A percentile compares a stretch with the other conserved stretches of the same genome.
These are phyloP conservation scores for Drosophila kambysellisi DNA, from an alignment of 2,888 invertebrate species.

Conservation along the genomic window DNA sequence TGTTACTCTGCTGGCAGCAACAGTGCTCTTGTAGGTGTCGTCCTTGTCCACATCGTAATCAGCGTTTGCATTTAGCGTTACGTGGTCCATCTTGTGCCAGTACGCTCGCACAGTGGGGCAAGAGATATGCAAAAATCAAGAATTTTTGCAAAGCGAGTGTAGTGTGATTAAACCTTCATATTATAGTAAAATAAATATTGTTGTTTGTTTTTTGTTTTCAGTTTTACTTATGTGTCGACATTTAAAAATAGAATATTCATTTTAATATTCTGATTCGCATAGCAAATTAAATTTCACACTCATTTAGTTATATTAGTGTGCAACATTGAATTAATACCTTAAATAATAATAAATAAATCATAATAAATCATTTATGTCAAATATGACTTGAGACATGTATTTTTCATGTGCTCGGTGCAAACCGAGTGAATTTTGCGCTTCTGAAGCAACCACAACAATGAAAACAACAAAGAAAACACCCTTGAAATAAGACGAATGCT, in stretches of 20 bases:
- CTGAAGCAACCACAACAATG: conserved; percentile 16
- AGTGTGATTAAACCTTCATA: neutral
- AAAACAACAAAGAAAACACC: conserved; percentile 17
- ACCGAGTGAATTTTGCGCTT: conserved; percentile 33
- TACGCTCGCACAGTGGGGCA: conserved; percentile 42
- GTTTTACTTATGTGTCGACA: neutral
- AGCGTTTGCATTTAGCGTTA: conserved; percentile 47
- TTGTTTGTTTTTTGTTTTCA: neutral
- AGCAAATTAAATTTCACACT: conserved; percentile 8
- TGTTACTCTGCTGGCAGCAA: conserved; percentile 37
- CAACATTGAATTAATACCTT: neutral
- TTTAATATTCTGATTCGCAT: conserved; percentile 4
- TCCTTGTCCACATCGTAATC: conserved; percentile 36
- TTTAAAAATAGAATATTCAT: neutral
- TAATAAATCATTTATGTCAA: conserved; percentile 27
- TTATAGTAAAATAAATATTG: neutral
- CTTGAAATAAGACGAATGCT: neutral
- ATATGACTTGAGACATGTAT: conserved; percentile 1
- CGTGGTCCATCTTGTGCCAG: conserved; percentile 51
- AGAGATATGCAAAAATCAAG: neutral
- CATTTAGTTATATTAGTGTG: neutral
- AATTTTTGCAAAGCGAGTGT: too few species aligned
- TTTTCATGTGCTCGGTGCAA: conserved; percentile 34
- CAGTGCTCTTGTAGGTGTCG: conserved; percentile 59
- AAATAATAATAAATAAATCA: neutral